Evolutionary conservation across 2,113 vertebrate species (phyloP).

Genomic region (Hydropotes inermis): DNA sequence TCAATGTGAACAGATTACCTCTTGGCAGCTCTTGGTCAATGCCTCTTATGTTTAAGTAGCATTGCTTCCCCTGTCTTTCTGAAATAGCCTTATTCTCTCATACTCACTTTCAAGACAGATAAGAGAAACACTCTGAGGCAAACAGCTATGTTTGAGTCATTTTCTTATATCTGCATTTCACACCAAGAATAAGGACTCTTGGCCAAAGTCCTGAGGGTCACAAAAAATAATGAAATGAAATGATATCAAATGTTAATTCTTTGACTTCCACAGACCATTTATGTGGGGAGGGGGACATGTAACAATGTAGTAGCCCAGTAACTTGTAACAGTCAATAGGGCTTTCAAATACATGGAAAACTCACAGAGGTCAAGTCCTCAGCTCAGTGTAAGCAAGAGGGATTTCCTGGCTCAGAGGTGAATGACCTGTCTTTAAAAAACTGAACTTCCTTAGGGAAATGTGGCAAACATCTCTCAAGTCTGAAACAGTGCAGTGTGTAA

Average conservation of each 20-base stretch:
- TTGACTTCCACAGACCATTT: not conserved
- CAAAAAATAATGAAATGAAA: slow-evolving; percentile 15
- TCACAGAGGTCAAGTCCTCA: not conserved
- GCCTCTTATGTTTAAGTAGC: not conserved
- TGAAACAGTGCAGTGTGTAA: not conserved
- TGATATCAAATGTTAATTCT: not conserved
- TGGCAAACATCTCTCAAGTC: not conserved
- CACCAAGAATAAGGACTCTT: not conserved
- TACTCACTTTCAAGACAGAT: not conserved
- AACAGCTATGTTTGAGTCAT: not conserved
- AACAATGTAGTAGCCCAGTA: not conserved
- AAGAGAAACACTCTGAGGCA: not conserved
- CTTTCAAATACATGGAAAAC: not conserved
- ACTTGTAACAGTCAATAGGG: not conserved
- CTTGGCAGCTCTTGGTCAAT: not conserved
- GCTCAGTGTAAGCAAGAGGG: not conserved
- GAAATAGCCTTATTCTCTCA: not conserved
- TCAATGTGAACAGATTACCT: not conserved
- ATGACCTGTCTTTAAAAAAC: not conserved
- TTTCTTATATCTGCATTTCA: not conserved
- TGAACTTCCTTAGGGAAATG: not conserved
- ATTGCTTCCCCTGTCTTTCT: not conserved
- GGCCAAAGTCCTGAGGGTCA: not conserved
- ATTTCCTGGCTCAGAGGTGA: slow-evolving; percentile 5
- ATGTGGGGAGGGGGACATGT: not conserved